phyloP scores from a whole-genome alignment of 1,140 invertebrate species.

The Eriocheir sinensis region DNA sequence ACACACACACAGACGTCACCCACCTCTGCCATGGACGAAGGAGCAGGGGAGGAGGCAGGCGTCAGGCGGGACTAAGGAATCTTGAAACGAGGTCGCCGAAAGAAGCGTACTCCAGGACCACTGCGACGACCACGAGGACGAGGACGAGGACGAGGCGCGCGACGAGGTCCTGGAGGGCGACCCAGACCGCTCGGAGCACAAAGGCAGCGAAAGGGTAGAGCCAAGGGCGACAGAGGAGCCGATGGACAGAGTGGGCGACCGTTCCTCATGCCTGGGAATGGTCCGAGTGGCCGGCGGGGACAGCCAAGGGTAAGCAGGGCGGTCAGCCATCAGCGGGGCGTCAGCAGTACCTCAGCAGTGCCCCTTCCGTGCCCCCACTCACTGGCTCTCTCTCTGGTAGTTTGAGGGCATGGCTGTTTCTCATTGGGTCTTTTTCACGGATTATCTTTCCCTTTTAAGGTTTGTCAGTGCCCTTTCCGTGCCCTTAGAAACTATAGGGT shows the following conservation, averaged over 20 bases:
- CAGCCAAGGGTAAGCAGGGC: constrained; percentile 68
- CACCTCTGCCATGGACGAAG: constrained; percentile 61
- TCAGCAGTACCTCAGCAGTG: too few species aligned
- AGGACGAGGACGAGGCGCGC: constrained; percentile 61
- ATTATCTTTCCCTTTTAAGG: too few species aligned
- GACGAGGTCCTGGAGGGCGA: constrained; percentile 62
- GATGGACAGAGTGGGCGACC: constrained; percentile 71
- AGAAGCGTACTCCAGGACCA: constrained; percentile 70
- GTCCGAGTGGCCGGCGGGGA: constrained; percentile 62
- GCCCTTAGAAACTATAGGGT: too few species aligned
- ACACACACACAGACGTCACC: not conserved
- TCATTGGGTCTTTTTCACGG: too few species aligned
- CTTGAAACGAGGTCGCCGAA: constrained; percentile 54
- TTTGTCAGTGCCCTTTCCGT: too few species aligned
- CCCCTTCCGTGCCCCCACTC: too few species aligned
- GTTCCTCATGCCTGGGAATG: constrained; percentile 26
- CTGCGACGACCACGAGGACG: constrained; percentile 73
- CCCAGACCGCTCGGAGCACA: constrained; percentile 64
- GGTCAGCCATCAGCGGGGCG: constrained; percentile 62
- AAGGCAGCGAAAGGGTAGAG: constrained; percentile 64
- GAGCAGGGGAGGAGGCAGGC: constrained; percentile 64
- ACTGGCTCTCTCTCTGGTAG: too few species aligned
- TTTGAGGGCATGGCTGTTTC: too few species aligned
- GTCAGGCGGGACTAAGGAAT: constrained; percentile 61
- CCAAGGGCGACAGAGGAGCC: constrained; percentile 60